Percentiles rank a stretch among this genome's conserved stretches.
Conservation (phyloP, 2,113 vertebrate genomes). For the Lepisosteus oculatus region DNA sequence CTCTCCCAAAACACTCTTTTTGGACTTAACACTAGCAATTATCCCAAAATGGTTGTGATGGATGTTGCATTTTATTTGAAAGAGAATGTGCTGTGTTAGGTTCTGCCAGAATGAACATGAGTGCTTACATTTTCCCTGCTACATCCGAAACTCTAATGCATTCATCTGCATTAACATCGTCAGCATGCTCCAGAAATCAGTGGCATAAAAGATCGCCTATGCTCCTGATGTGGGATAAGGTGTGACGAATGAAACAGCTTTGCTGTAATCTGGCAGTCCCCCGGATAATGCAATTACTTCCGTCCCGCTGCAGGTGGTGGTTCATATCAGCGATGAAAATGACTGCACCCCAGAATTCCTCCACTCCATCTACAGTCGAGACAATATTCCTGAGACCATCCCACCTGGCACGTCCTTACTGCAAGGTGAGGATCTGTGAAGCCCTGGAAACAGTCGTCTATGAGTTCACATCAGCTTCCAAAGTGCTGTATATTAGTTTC, state of each 20-base stretch:
- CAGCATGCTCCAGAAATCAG: conserved; percentile 12
- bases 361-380: conserved; percentile 79
- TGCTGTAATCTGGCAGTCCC: neutral
- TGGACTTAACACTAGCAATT: conserved; percentile 8
- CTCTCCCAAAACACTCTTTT: too few relatives aligned
- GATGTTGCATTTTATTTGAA: conserved; percentile 6
- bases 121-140: neutral
- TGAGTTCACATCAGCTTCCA: too few relatives aligned
- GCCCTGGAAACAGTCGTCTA: too few relatives aligned
- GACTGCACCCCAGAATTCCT: conserved; percentile 88
- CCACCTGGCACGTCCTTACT: conserved; percentile 74
- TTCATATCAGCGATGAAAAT: conserved; percentile 79
- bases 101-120: conserved; percentile 17
- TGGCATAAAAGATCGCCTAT: neutral
- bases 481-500: too few relatives aligned
- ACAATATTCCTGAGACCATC: conserved; percentile 74
- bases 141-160: neutral
- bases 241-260: neutral
- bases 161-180: conserved; percentile 13
- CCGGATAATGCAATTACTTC: conserved; percentile 6
- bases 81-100: neutral
- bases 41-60: neutral
- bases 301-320: conserved; percentile 60
- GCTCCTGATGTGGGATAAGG: neutral
- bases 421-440: conserved; percentile 63